Evolutionary conservation across 1,140 invertebrate species (phyloP).

Genomic region (Marisa cornuarietis): DNA sequence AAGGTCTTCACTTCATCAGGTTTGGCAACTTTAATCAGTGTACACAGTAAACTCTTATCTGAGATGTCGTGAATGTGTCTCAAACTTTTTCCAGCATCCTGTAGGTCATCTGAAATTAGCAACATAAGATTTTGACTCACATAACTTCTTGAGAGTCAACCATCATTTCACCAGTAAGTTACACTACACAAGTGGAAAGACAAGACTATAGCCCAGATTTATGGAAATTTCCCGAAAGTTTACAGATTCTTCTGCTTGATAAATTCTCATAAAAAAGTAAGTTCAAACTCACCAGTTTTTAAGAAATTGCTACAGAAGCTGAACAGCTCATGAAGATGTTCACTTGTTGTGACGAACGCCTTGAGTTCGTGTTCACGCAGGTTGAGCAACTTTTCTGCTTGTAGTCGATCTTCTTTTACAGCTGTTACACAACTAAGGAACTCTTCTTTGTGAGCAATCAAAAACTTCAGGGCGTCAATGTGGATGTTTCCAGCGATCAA

Average conservation of each 20-base stretch:
- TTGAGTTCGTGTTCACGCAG: background rate
- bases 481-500: background rate
- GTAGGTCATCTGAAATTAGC: background rate
- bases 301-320: background rate
- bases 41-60: background rate
- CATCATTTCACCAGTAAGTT: no score
- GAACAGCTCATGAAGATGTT: background rate
- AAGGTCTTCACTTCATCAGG: background rate
- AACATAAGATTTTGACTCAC: no score
- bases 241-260: no score
- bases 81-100: background rate
- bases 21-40: background rate
- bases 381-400: background rate
- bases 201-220: no score
- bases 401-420: background rate
- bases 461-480: background rate
- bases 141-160: no score
- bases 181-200: no score
- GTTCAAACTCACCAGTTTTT: background rate
- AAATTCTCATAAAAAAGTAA: no score
- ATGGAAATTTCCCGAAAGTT: no score
- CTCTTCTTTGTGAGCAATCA: background rate
- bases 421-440: background rate
- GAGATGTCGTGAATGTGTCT: background rate
- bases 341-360: background rate